A percentile compares a stretch with the other conserved stretches of the same genome.
Evolutionary conservation across 2,113 vertebrate species (phyloP).

Genomic region (Nettapus auritus): DNA sequence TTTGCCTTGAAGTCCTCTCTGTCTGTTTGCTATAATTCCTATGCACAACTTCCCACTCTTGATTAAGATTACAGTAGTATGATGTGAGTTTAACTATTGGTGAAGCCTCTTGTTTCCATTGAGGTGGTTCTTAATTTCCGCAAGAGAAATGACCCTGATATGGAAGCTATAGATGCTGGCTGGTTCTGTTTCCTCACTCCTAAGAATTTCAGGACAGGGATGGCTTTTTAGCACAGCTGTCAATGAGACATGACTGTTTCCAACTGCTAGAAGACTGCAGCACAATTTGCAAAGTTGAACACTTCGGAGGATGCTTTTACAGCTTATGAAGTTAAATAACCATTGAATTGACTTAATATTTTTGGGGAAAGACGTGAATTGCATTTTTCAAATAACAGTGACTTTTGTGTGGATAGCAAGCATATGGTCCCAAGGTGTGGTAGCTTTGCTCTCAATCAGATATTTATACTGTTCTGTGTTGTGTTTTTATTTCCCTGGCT

Average conservation of each 20-base stretch:
- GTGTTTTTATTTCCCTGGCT: background rate
- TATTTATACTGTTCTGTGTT: background rate
- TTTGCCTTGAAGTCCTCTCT: background rate
- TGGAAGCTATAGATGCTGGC: background rate
- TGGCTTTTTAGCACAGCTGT: background rate
- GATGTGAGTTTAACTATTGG: background rate
- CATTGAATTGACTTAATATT: background rate
- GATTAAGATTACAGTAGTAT: background rate
- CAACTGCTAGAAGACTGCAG: background rate
- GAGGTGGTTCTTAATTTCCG: background rate
- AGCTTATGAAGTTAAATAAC: background rate
- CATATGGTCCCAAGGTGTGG: accelerated
- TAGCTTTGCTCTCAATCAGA: background rate
- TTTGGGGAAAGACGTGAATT: background rate
- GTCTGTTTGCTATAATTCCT: background rate
- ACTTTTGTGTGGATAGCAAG: background rate
- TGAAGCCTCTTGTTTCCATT: background rate
- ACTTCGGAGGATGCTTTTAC: background rate
- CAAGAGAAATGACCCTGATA: background rate
- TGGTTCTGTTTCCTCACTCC: background rate
- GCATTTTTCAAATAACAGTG: background rate
- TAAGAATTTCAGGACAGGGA: background rate
- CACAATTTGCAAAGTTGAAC: background rate
- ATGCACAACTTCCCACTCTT: background rate
- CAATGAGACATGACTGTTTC: background rate